Percentiles rank a stretch among this genome's conserved stretches.
phyloP scores from a whole-genome alignment of 2,113 vertebrate species.

The Labeo catla region DNA sequence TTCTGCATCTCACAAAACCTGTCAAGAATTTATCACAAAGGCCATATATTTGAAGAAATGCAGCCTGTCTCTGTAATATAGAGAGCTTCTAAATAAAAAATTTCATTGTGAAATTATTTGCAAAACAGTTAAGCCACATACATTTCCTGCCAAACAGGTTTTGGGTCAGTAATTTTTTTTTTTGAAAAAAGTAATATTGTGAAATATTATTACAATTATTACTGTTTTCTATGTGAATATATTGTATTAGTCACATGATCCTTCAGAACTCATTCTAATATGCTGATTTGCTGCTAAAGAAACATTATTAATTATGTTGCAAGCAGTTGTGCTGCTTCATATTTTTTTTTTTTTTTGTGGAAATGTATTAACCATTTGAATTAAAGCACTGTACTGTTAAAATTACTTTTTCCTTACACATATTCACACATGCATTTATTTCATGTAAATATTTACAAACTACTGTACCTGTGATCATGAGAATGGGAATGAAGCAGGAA shows the following conservation, averaged over 20 bases:
- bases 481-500: background rate
- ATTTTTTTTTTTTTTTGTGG: background rate
- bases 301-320: background rate
- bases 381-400: background rate
- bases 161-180: background rate
- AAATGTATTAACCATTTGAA: background rate
- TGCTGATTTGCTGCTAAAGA: background rate
- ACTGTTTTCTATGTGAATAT: background rate
- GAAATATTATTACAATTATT: background rate
- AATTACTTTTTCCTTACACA: background rate
- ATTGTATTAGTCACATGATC: background rate
- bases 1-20: background rate
- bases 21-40: background rate
- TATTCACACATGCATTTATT: background rate
- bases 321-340: background rate
- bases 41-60: background rate
- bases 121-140: background rate
- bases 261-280: background rate
- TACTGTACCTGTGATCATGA: background rate
- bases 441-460: background rate
- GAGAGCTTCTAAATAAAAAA: background rate
- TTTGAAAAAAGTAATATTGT: background rate
- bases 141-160: background rate
- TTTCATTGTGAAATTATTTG: background rate
- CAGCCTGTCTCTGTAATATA: background rate